Evolutionary conservation across 2,797 vertebrate species (phyloP).

Genomic region (Micropoecilia bifurca): DNA sequence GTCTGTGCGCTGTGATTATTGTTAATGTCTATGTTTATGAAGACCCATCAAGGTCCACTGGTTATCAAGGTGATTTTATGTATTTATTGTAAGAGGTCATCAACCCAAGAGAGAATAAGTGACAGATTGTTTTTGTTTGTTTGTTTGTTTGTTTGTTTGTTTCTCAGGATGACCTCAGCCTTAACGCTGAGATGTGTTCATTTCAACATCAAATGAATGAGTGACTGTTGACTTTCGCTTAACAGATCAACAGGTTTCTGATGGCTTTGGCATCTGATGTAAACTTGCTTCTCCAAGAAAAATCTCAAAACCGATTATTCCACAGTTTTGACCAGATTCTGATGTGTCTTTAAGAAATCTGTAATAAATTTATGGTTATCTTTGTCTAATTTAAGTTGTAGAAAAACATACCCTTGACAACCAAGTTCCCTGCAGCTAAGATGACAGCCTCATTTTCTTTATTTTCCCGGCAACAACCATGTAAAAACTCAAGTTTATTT

Average conservation of each 20-base stretch:
- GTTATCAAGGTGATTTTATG: slow-evolving; percentile 8
- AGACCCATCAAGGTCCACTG: slow-evolving; percentile 34
- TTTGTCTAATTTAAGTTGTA: neutral
- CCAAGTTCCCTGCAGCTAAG: neutral
- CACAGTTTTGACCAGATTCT: neutral
- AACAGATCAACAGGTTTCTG: neutral
- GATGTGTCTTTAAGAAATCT: neutral
- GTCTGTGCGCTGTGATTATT: slow-evolving; percentile 46
- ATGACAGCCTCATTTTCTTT: neutral
- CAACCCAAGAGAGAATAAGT: slow-evolving; percentile 4
- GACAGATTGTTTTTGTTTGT: neutral
- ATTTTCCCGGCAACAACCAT: neutral
- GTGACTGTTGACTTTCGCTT: neutral
- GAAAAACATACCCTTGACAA: neutral
- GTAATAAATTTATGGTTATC: neutral
- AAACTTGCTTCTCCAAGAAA: neutral
- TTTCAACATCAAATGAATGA: neutral
- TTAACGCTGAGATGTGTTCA: neutral
- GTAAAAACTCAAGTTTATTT: neutral
- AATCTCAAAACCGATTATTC: neutral
- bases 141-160: no score
- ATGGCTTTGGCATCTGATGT: neutral
- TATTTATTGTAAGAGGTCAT: slow-evolving; percentile 17
- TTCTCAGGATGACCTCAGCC: neutral
- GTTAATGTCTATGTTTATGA: slow-evolving; percentile 60